Base-by-base conservation (phyloP, 2,797 vertebrate genomes). In the Sebastes variabilis region DNA sequence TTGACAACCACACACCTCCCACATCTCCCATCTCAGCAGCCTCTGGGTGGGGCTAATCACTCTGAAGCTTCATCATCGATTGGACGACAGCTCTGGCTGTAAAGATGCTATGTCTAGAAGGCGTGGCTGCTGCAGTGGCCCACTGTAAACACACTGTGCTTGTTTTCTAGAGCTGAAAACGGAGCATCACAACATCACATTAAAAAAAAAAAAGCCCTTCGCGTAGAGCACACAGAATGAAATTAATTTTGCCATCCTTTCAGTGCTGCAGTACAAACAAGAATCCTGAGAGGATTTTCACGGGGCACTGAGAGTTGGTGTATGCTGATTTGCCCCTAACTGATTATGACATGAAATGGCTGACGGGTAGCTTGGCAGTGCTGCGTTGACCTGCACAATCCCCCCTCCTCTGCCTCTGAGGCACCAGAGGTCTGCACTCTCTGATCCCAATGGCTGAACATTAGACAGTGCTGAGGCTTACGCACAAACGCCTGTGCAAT, bases 1-100 rank as follows among this genome's bases (percentile, higher is more conserved):
- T 87, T 92, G 91, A 93, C 92, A 93, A 90, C 78, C 86, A 84
- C 93, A 90, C 87, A 88, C 90, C 92, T 92, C 94, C 87, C 89
- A 87, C 89, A 76, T 89, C 83, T 87, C 78, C 84, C 89, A 71
- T 90, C 92, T 72, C 85, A 75, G 82, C 88, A 89, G 89, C 87
- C 87, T 83, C 89, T 91, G 93, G 91, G 92, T 87, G 89, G 91
- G 90, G 89, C 91, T 81, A 92, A 93, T 92, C 90, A 88, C 91
- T 92, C 89, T 70, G 78, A 75, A 92, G 91, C 84, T 93, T 90
- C 82, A 92, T 89, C 89, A 93, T 90, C 81, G 52, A 71, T 81
- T 75, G 72, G 81, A 90, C 88, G 85, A 92, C 91, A 91, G 89
- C 88, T 79, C 80, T 0, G 67, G 72, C 84, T 89, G 84, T 79